Base-by-base conservation (phyloP, 1,140 invertebrate genomes). In the Matsumurasca onukii region DNA sequence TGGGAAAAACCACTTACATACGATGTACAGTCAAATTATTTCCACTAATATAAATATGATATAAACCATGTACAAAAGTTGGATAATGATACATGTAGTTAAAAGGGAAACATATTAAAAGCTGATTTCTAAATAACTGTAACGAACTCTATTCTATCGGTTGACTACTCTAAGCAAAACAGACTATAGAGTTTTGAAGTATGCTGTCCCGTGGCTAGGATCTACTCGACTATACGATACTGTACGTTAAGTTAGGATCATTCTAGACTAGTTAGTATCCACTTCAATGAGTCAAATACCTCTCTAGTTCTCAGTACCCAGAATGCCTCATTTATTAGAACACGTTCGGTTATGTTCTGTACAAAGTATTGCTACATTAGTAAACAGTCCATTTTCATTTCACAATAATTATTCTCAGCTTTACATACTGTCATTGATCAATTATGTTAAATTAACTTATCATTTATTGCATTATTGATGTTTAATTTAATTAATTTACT, bases 311-410 rank as follows among this genome's bases (percentile, higher is more conserved):
- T 87, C 82, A 87, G 86, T 84, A 92, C 91, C 92, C 92, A 95
- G 85, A 91, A 90, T 79, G 91, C 91, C 86, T 94, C 91, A 86
- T 94, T 94, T 85, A 93, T 86, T 86, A 93, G 91, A 85, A 93
- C 89, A 86, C 91, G 88, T 88, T 94, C 91, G 84, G 92, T 93
- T 88, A 95, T 91, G 86, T 93, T 93, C 92, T 93, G 89, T 82
- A 72, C 66, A 29, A 73, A 71, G 68, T 31, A 45, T 48, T 31
- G 24, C 1, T 27, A 2, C 2, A 29, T 59, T 59, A 59, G 55
- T 59, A 5, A 59, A n/a, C 34, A 39, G 34, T 17, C 5, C 34
- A 39, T 17, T n/a, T n/a, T n/a, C n/a, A n/a, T n/a, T n/a, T n/a
- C n/a, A n/a, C n/a, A n/a, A n/a, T n/a, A n/a, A n/a, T n/a, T n/a